Percentiles rank a stretch among this genome's conserved stretches.
Conservation (phyloP, 2,797 vertebrate genomes). For the Darevskia mixta region DNA sequence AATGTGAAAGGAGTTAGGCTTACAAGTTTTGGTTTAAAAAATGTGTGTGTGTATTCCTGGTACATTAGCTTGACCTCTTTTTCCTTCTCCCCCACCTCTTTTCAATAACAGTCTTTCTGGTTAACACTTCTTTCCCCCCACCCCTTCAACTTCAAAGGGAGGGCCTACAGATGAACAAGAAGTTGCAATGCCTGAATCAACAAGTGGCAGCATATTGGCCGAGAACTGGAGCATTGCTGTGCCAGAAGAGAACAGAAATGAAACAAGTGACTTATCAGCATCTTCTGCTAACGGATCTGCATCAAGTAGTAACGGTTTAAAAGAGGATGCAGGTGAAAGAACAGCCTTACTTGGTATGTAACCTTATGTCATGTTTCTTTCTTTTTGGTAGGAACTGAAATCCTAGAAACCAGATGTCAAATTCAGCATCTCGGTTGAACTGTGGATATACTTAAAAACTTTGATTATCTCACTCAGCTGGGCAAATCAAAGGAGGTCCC, state of each 20-base stretch:
- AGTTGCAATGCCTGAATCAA: constrained; percentile 71
- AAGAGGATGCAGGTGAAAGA: constrained; percentile 77
- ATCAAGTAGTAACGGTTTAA: constrained; percentile 69
- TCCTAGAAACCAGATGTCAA: background rate
- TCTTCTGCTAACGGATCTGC: constrained; percentile 69
- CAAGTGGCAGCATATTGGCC: constrained; percentile 69
- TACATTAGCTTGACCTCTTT: background rate
- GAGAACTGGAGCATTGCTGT: constrained; percentile 72
- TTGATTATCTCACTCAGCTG: background rate
- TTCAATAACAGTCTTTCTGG: background rate
- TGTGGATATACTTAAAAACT: background rate
- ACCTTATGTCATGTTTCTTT: background rate
- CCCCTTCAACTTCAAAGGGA: constrained; percentile 71
- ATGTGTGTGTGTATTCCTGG: background rate
- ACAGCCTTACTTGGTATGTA: constrained; percentile 80
- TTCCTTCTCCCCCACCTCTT: background rate
- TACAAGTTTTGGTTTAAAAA: background rate
- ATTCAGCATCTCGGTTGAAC: background rate
- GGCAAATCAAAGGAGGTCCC: background rate
- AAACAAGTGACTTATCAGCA: constrained; percentile 66
- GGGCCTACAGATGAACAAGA: constrained; percentile 78
- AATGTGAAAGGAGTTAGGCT: background rate
- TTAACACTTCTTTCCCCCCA: background rate
- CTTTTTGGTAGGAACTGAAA: background rate
- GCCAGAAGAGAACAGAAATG: constrained; percentile 75